A percentile compares a stretch with the other conserved stretches of the same genome.
Evolutionary conservation across 1,140 invertebrate genomes (phyloP).

Genomic region (Trichonephila clavata): DNA sequence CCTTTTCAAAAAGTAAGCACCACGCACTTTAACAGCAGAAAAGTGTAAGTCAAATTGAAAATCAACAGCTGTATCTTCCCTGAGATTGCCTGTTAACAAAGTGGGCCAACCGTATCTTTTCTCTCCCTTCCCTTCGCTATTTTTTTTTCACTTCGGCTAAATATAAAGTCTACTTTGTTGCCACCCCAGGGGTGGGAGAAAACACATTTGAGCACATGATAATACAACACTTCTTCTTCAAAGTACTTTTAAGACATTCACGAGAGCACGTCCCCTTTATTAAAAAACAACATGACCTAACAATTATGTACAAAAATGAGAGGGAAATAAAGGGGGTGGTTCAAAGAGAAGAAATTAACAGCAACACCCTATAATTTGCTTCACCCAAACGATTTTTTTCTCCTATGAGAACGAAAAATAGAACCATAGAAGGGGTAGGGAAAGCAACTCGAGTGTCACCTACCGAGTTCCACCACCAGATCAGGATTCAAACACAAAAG

Average conservation of each 20-base stretch:
- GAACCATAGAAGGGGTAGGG: neutral
- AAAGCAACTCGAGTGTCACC: conserved; percentile 55
- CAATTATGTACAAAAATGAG: conserved; percentile 40
- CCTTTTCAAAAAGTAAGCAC: neutral
- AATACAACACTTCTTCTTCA: conserved; percentile 17
- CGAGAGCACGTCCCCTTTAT: conserved; percentile 25
- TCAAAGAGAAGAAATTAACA: conserved; percentile 60
- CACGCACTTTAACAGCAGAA: neutral
- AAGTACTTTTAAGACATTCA: neutral
- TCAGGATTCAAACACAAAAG: neutral
- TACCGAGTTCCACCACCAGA: conserved; percentile 59
- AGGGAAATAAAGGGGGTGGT: conserved; percentile 34
- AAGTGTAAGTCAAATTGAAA: conserved; percentile 27
- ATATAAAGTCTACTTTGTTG: conserved; percentile 11
- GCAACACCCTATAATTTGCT: conserved; percentile 68
- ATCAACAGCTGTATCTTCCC: conserved; percentile 4
- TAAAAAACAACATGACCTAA: conserved; percentile 25
- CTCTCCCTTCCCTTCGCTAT: neutral
- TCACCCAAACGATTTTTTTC: conserved; percentile 25
- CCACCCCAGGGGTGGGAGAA: conserved; percentile 41
- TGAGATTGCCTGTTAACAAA: conserved; percentile 20
- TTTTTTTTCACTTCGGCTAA: neutral
- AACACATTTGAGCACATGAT: conserved; percentile 11
- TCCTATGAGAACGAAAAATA: neutral
- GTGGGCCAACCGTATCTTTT: neutral